Base-by-base conservation (phyloP, 2,797 vertebrate genomes). In the Poeciliopsis gracilis region DNA sequence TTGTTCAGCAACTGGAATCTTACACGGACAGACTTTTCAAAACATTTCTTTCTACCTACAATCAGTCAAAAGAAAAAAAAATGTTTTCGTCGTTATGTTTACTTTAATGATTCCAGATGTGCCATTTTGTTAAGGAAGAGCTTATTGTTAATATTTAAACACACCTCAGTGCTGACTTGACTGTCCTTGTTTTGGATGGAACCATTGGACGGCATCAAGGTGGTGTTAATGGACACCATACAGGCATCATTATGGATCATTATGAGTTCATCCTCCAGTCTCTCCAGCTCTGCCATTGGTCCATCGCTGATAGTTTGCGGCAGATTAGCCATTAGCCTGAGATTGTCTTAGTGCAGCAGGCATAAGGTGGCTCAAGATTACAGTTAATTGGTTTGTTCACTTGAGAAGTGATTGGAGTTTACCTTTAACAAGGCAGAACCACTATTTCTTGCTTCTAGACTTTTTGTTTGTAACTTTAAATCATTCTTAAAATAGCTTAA, bases 311-410 rank as follows among this genome's bases (percentile, higher is more conserved):
- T 47, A 72, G 75, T 55, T 63, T 66, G 78, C 1, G 45, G 73
- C 79, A 82, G 80, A 90, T 92, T 84, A 92, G 83, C 77, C 77
- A 79, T 80, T 71, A 80, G 77, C 53, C 75, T 1, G 72, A 81
- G 84, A 30, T 77, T 73, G 89, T 84, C 59, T 90, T 84, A 91
- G 53, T 46, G 57, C 83, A 59, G 61, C 61, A 77, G 77, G 79
- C 89, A 92, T 80, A 89, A 84, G 82, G 86, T 73, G 83, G 83
- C 41, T 83, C n/a, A 25, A 90, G 93, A 94, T 93, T 92, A 94
- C 85, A 9, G 79, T 23, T 92, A 91, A 91, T 79, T 72, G 38
- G 82, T 89, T 85, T 84, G 84, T 72, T 85, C 15, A 72, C 69
- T 76, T 8, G 45, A 74, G 69, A 80, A 53, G 76, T 53, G 67